A percentile compares a stretch with the other conserved stretches of the same genome.
Conservation (phyloP, 2,113 vertebrate genomes). For the Aegotheles bennettii region DNA sequence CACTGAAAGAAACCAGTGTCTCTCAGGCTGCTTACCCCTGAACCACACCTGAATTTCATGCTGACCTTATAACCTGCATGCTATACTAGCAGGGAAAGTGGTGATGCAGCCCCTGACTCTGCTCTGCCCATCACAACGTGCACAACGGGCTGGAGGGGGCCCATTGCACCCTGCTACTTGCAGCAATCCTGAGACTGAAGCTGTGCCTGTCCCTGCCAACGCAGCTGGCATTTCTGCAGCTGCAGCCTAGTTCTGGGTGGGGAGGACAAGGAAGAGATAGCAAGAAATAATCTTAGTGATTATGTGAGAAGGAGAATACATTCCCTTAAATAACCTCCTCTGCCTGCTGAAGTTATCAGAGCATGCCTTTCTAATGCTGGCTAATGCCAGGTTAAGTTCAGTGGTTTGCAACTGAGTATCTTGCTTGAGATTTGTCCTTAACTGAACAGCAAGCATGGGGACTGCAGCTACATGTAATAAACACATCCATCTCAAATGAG, state of each 20-base stretch:
- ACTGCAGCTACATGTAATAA: neutral
- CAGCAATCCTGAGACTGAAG: neutral
- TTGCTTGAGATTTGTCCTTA: neutral
- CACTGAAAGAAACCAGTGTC: neutral
- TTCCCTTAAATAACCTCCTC: slow-evolving; percentile 35
- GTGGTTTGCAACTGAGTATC: neutral
- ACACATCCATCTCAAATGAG: neutral
- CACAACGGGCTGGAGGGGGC: neutral
- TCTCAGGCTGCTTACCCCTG: fast-evolving
- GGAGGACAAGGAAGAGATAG: slow-evolving; percentile 10
- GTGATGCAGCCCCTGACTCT: neutral
- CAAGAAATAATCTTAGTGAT: slow-evolving; percentile 38
- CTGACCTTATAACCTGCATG: neutral
- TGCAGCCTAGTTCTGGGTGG: neutral
- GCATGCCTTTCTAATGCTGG: slow-evolving; percentile 8
- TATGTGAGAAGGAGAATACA: slow-evolving; percentile 3
- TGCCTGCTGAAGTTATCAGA: slow-evolving; percentile 1
- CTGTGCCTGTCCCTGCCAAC: neutral
- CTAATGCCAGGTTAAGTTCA: slow-evolving; percentile 40
- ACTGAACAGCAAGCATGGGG: neutral
- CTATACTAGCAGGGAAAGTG: neutral
- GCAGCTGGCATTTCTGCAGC: slow-evolving; percentile 5
- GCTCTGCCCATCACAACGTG: too few species aligned
- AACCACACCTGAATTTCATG: neutral
- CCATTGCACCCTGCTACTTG: fast-evolving